A percentile compares a stretch with the other conserved stretches of the same genome.
Conservation (phyloP, 2,113 vertebrate genomes). For the Pholis gunnellus region DNA sequence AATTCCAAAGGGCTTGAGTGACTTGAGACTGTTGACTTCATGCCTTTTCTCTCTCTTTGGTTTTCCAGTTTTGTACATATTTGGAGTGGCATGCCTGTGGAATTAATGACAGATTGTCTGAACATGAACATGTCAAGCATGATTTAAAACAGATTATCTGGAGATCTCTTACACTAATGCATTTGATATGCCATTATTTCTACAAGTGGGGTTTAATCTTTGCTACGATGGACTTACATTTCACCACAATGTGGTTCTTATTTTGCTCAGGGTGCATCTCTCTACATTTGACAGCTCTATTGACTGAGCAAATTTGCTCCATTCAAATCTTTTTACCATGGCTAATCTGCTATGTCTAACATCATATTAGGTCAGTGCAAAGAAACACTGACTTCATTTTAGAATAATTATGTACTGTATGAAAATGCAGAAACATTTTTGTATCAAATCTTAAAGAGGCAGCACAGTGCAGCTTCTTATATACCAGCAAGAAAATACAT, state of each 20-base stretch:
- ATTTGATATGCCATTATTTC: conserved; percentile 23
- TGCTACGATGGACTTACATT: not conserved
- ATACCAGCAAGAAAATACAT: conserved; percentile 7
- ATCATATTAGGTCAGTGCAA: not conserved
- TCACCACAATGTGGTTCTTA: conserved; percentile 1
- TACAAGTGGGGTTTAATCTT: conserved; percentile 37
- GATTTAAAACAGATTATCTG: conserved; percentile 47
- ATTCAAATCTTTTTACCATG: not conserved
- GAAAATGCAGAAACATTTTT: not conserved
- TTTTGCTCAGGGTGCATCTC: conserved; percentile 5
- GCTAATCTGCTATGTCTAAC: not conserved
- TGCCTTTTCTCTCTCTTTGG: conserved; percentile 45
- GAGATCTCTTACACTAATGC: conserved; percentile 31
- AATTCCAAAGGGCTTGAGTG: conserved; percentile 71
- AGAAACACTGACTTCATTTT: not conserved
- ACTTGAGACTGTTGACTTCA: conserved; percentile 69
- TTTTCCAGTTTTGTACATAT: conserved; percentile 66
- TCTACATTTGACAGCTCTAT: not conserved
- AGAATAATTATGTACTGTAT: not conserved
- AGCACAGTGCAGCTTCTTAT: not conserved
- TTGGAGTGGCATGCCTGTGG: conserved; percentile 49
- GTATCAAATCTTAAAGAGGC: not conserved
- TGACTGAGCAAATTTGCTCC: not conserved
- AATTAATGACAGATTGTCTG: conserved; percentile 71
- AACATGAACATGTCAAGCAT: conserved; percentile 39